Percentiles rank a stretch among this genome's conserved stretches.
These are phyloP conservation scores for Celastrina argiolus DNA, from an alignment of 2,888 invertebrate species.

Conservation along the genomic window DNA sequence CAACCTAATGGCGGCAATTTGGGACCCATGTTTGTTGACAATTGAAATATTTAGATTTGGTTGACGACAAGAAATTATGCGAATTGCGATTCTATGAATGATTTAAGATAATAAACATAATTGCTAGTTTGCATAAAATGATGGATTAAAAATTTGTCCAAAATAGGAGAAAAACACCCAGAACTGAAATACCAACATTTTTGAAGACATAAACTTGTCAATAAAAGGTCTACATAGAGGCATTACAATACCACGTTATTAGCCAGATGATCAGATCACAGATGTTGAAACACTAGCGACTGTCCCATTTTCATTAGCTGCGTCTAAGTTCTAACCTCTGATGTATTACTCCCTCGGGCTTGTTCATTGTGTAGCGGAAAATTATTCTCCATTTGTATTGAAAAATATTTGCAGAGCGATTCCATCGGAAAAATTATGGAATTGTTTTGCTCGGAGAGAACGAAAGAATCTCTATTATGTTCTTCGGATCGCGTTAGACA, in stretches of 20 bases:
- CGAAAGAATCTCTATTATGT: slow-evolving; percentile 4
- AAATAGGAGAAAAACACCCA: too few species aligned
- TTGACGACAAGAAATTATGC: not conserved
- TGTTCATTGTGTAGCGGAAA: slow-evolving; percentile 10
- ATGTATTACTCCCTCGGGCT: slow-evolving; percentile 12
- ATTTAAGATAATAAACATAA: too few species aligned
- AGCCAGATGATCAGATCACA: too few species aligned
- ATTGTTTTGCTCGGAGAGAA: not conserved
- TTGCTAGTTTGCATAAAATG: too few species aligned
- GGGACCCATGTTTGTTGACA: slow-evolving; percentile 1
- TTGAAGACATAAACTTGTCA: too few species aligned
- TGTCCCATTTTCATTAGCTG: slow-evolving; percentile 17
- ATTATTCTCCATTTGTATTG: slow-evolving; percentile 16
- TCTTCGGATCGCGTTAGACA: not conserved
- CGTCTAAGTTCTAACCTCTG: slow-evolving; percentile 21
- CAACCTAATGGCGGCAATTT: not conserved
- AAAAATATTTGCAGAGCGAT: slow-evolving; percentile 10
- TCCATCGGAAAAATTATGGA: slow-evolving; percentile 1
- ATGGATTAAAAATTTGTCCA: too few species aligned
- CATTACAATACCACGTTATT: not conserved
- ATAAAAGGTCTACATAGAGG: too few species aligned
- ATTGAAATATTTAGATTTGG: not conserved
- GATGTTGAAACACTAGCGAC: not conserved
- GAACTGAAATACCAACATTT: too few species aligned
- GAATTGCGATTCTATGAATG: too few species aligned